Base-by-base conservation (phyloP, 2,113 vertebrate species). In the Ameiurus melas region DNA sequence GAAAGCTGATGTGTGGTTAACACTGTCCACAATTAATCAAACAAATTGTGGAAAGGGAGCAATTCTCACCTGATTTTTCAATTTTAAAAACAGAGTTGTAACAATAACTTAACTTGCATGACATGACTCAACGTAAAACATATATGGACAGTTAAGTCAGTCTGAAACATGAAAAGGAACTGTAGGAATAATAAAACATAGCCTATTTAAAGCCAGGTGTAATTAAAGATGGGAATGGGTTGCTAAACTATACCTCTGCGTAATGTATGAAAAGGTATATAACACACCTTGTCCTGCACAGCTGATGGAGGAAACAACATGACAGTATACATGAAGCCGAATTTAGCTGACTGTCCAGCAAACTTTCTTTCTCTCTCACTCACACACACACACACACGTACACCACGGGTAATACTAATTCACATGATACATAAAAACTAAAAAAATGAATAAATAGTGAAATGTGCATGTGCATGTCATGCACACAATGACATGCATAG, bases 321-420 rank as follows among this genome's bases (percentile, higher is more conserved):
- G 64, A 66, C 80, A 85, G 75, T 82, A 87, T 90, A 75, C 64
- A 87, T 85, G 75, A n/a, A 57, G 58, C 39, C n/a, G 80, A 83
- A 81, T 80, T 80, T 55, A 87, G 73, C 78, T 71, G 80, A 85
- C 39, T 64, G 25, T 57, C 83, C 71, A 9, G 68, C n/a, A 77
- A 87, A 88, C 77, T 88, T 87, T 47, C 43, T 47, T 6, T 47
- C 43, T 7, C 43, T 58, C 9, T 19, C 4, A 43, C 16, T 62
- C 81, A 39, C 30, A 60, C 30, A 80, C 9, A 75, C 70, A 86
- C 70, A 83, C 39, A 51, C n/a, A 57, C 78, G 1, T 19, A 53
- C 27, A 51, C 10, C 1, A 36, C 5, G 12, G 25, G 4, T 12
- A 81, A 58, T 30, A 58, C 20, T 62, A 39, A 60, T 60, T 60